Conservation (phyloP, 1,140 invertebrate species). For the Steinernema feltiae region DNA sequence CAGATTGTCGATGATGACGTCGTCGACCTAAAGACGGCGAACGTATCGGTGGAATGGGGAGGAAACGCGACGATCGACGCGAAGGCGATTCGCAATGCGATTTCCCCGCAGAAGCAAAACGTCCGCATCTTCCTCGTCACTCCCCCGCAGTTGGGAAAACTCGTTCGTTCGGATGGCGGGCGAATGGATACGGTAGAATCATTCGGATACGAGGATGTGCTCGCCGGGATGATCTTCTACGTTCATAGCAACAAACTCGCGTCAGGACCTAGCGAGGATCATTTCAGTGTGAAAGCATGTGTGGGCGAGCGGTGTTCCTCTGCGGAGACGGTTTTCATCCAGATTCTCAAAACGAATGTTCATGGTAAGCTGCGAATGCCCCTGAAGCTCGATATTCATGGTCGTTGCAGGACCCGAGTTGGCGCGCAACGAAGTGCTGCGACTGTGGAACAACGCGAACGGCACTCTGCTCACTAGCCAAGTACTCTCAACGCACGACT, state of each 20-base stretch:
- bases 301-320: conserved; percentile 9
- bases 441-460: conserved; percentile 21
- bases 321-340: background rate
- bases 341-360: conserved; percentile 18
- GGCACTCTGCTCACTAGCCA: conserved; percentile 25
- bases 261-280: background rate
- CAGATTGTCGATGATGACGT: conserved; percentile 31
- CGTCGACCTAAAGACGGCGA: background rate
- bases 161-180: background rate
- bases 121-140: background rate
- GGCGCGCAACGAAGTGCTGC: conserved; percentile 42
- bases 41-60: background rate
- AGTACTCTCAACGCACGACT: conserved; percentile 30
- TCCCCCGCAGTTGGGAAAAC: background rate
- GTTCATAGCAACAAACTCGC: conserved; percentile 7
- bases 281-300: conserved; percentile 22
- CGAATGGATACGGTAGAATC: background rate
- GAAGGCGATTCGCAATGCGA: background rate
- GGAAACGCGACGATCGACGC: background rate
- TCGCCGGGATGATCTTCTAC: conserved; percentile 21
- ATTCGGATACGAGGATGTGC: conserved; percentile 8
- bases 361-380: conserved; percentile 11
- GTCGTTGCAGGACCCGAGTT: conserved; percentile 36
- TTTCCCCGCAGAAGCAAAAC: background rate
- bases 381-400: background rate